Evolutionary conservation across 2,888 invertebrate genomes (phyloP).

Genomic region (Phlogophora meticulosa): DNA sequence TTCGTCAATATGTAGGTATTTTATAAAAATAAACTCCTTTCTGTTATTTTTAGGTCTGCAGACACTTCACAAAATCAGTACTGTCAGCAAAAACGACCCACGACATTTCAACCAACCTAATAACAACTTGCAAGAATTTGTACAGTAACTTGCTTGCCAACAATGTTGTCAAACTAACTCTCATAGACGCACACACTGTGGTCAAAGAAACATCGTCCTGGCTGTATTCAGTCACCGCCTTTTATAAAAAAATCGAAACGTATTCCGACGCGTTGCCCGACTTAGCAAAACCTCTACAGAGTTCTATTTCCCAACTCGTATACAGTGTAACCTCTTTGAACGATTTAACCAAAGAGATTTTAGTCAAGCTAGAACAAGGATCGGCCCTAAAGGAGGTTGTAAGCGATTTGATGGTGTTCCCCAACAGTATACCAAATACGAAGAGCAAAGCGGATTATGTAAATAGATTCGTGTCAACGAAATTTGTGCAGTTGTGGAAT

Average conservation of each 20-base stretch:
- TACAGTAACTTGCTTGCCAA: slow-evolving; percentile 66
- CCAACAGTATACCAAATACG: slow-evolving; percentile 73
- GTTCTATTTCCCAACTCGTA: slow-evolving; percentile 93
- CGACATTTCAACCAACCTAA: slow-evolving; percentile 74
- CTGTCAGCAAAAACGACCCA: slow-evolving; percentile 77
- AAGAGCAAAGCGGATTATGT: slow-evolving; percentile 79
- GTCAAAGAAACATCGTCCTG: slow-evolving; percentile 87
- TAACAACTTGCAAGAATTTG: slow-evolving; percentile 71
- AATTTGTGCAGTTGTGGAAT: slow-evolving; percentile 80
- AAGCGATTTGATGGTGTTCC: slow-evolving; percentile 89
- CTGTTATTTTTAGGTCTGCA: slow-evolving; percentile 83
- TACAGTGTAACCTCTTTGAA: slow-evolving; percentile 92
- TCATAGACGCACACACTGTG: slow-evolving; percentile 74
- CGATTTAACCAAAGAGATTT: slow-evolving; percentile 88
- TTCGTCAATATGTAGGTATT: too few relatives aligned
- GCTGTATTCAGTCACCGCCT: slow-evolving; percentile 90
- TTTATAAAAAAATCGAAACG: slow-evolving; percentile 90
- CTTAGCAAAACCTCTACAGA: slow-evolving; percentile 93
- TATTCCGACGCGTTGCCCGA: slow-evolving; percentile 95
- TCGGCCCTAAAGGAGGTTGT: slow-evolving; percentile 75
- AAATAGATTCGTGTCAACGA: slow-evolving; percentile 83
- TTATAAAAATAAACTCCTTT: neutral
- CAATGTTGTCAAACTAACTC: slow-evolving; percentile 58
- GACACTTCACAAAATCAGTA: slow-evolving; percentile 86
- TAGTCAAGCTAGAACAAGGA: slow-evolving; percentile 80